These are phyloP conservation scores for Chelidonichthys spinosus DNA, from an alignment of 2,797 vertebrate genomes.

Conservation along the genomic window DNA sequence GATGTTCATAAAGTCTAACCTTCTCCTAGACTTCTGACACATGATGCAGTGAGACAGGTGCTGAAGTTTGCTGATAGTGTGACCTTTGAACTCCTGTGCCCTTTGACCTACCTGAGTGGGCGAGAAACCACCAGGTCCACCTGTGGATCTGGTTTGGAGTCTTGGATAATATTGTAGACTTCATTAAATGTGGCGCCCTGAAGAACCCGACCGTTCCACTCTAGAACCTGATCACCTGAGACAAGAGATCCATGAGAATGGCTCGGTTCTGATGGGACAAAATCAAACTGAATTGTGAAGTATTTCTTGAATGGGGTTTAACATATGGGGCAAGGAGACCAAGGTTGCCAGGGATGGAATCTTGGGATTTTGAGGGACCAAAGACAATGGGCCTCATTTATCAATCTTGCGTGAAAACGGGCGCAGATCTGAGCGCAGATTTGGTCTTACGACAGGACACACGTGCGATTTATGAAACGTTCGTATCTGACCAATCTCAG, in stretches of 20 bases:
- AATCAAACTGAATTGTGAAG: neutral
- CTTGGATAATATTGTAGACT: conserved; percentile 97
- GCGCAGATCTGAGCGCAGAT: too few species aligned
- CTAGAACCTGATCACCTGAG: conserved; percentile 96
- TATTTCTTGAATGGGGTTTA: too few species aligned
- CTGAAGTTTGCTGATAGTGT: neutral
- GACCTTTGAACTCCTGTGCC: neutral
- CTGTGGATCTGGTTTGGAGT: conserved; percentile 95
- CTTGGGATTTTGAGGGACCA: too few species aligned
- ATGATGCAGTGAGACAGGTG: neutral
- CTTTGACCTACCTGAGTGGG: conserved; percentile 89
- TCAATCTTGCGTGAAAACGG: too few species aligned
- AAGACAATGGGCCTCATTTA: too few species aligned
- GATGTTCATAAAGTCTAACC: too few species aligned
- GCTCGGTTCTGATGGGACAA: neutral
- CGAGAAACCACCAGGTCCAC: conserved; percentile 96
- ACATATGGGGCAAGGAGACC: too few species aligned
- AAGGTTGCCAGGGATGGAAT: too few species aligned
- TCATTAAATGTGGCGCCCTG: conserved; percentile 98
- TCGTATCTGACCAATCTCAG: too few species aligned
- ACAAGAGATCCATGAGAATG: neutral
- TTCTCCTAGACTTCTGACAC: too few species aligned
- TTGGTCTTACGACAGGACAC: too few species aligned
- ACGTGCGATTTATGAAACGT: too few species aligned
- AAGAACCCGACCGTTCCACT: conserved; percentile 94